These are phyloP conservation scores for Drosophila paranaensis DNA, from an alignment of 2,888 invertebrate species.

Conservation along the genomic window DNA sequence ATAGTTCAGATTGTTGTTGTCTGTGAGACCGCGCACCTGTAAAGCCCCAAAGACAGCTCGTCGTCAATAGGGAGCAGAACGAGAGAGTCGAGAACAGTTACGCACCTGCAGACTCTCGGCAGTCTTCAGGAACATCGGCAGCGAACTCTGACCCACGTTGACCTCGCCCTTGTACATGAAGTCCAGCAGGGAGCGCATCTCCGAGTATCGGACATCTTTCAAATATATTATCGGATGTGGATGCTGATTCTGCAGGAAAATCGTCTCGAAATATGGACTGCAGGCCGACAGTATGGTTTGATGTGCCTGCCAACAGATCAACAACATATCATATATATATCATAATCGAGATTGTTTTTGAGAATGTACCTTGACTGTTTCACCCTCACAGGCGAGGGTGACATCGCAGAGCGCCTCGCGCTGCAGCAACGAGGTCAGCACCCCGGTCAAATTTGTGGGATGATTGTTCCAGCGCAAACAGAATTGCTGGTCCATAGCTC, in stretches of 20 bases:
- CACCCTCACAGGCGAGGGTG: constrained; percentile 95
- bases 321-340: background rate
- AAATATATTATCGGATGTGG: constrained; percentile 96
- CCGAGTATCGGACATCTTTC: constrained; percentile 95
- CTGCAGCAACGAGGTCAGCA: constrained; percentile 93
- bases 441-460: constrained; percentile 95
- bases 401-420: constrained; percentile 96
- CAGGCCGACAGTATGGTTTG: constrained; percentile 97
- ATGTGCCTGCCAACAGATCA: constrained; percentile 89
- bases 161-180: constrained; percentile 97
- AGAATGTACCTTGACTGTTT: constrained; percentile 90
- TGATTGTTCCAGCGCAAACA: constrained; percentile 98
- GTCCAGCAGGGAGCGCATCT: constrained; percentile 95
- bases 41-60: constrained; percentile 26
- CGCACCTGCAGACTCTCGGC: constrained; percentile 94
- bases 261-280: constrained; percentile 96
- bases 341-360: background rate
- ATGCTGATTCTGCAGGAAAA: constrained; percentile 94
- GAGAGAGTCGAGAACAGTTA: background rate
- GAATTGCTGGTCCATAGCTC: constrained; percentile 91
- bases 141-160: constrained; percentile 95
- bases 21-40: constrained; percentile 91
- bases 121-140: constrained; percentile 96
- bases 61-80: too few species aligned
- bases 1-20: constrained; percentile 89